Conservation (phyloP, 1,140 invertebrate species). For the Branchinecta lindahli region DNA sequence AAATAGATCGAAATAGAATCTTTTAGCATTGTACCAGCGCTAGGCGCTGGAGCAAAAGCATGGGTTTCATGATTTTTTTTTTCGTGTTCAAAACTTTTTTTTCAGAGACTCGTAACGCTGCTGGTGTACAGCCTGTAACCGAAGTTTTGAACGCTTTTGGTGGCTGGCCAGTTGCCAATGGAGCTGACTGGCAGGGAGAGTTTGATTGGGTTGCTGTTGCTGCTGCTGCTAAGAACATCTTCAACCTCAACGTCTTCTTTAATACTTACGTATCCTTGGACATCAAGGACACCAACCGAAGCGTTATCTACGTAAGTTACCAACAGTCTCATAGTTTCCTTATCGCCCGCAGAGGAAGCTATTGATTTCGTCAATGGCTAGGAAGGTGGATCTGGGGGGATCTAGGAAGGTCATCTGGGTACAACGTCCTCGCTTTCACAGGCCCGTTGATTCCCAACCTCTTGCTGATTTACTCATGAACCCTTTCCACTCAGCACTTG, state of each 20-base stretch:
- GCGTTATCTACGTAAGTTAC: slow-evolving; percentile 26
- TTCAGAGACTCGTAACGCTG: slow-evolving; percentile 20
- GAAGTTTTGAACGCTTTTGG: slow-evolving; percentile 29
- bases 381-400: too few species aligned
- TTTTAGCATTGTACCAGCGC: too few species aligned
- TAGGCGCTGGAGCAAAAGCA: too few species aligned
- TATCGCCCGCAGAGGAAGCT: too few species aligned
- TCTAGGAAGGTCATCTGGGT: too few species aligned
- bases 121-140: slow-evolving; percentile 27
- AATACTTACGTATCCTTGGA: slow-evolving; percentile 26
- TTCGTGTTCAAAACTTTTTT: background rate
- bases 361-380: too few species aligned
- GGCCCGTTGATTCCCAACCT: too few species aligned
- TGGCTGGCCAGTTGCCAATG: slow-evolving; percentile 32
- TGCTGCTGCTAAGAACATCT: slow-evolving; percentile 22
- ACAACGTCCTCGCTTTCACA: too few species aligned
- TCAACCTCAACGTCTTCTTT: slow-evolving; percentile 24
- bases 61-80: background rate
- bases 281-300: slow-evolving; percentile 27
- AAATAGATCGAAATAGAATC: too few species aligned
- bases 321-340: background rate
- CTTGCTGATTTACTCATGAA: too few species aligned
- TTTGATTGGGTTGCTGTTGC: slow-evolving; percentile 27
- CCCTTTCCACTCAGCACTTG: too few species aligned
- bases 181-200: slow-evolving; percentile 23